Evolutionary conservation across 2,113 vertebrate genomes (phyloP).

Genomic region (Tylochromis polylepis): DNA sequence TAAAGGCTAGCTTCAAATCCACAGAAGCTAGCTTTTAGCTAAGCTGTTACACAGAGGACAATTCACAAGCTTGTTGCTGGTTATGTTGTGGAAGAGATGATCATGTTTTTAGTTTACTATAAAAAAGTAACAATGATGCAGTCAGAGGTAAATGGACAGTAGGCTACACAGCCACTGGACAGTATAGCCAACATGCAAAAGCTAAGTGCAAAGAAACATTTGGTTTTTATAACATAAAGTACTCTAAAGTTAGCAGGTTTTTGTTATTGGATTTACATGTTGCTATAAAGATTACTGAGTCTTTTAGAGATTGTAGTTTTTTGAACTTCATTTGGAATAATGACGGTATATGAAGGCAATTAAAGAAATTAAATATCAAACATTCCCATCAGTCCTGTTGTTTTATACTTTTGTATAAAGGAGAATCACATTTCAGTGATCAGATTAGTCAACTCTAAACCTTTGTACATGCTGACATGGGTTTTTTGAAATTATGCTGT

Average conservation of each 20-base stretch:
- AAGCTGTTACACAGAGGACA: not conserved
- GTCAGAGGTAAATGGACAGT: not conserved
- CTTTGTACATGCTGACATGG: not conserved
- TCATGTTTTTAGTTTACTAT: not conserved
- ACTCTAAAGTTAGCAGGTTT: not conserved
- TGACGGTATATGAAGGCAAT: not conserved
- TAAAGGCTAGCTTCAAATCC: not conserved
- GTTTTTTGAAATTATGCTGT: not conserved
- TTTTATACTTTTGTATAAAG: not conserved
- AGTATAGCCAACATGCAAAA: not conserved
- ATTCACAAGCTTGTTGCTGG: not conserved
- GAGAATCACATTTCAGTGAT: not conserved
- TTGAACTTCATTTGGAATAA: not conserved
- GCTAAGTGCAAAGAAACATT: not conserved
- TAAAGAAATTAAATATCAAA: not conserved
- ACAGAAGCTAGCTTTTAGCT: not conserved
- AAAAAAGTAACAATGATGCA: not conserved
- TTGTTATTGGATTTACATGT: not conserved
- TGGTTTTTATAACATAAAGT: not conserved
- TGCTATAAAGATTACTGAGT: not conserved
- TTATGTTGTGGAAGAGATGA: not conserved
- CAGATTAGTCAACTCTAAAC: not conserved
- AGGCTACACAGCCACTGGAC: not conserved
- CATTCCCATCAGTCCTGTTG: not conserved
- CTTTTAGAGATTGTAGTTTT: not conserved